Evolutionary conservation across 2,888 invertebrate genomes (phyloP).

Genomic region (Coenonympha arcania): DNA sequence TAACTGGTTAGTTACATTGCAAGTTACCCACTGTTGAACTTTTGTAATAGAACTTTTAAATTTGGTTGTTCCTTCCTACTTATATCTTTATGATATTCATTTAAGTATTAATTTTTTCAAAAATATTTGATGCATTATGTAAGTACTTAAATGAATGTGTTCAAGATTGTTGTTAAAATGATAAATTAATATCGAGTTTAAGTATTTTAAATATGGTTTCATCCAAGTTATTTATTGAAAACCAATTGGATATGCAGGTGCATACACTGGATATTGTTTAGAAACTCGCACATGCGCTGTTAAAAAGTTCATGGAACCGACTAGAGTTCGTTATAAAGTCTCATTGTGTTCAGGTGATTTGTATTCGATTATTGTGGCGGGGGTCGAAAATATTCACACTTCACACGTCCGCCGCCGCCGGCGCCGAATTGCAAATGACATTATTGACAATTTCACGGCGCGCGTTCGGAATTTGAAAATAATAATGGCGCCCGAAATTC

Average conservation of each 20-base stretch:
- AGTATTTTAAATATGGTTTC: no score
- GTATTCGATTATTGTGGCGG: constrained; percentile 56
- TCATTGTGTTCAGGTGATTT: constrained; percentile 51
- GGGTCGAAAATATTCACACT: constrained; percentile 51
- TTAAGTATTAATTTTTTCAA: no score
- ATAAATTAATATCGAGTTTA: no score
- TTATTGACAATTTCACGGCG: constrained; percentile 57
- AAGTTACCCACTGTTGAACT: no score
- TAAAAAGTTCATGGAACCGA: constrained; percentile 51
- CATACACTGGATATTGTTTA: constrained; percentile 51
- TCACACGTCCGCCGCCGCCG: constrained; percentile 55
- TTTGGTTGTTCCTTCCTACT: no score
- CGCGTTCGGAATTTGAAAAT: constrained; percentile 59
- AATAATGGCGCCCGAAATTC: constrained; percentile 54
- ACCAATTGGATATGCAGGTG: constrained; percentile 54
- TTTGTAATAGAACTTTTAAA: no score
- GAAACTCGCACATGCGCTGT: constrained; percentile 56
- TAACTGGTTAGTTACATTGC: no score
- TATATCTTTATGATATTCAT: no score
- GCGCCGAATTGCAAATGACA: constrained; percentile 64
- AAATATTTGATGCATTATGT: no score
- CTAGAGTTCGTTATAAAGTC: constrained; percentile 42
- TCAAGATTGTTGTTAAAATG: no score
- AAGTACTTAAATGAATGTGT: no score
- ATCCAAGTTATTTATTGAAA: constrained; percentile 38